phyloP scores from a whole-genome alignment of 1,140 invertebrate genomes.

The Glossosoma conforme region DNA sequence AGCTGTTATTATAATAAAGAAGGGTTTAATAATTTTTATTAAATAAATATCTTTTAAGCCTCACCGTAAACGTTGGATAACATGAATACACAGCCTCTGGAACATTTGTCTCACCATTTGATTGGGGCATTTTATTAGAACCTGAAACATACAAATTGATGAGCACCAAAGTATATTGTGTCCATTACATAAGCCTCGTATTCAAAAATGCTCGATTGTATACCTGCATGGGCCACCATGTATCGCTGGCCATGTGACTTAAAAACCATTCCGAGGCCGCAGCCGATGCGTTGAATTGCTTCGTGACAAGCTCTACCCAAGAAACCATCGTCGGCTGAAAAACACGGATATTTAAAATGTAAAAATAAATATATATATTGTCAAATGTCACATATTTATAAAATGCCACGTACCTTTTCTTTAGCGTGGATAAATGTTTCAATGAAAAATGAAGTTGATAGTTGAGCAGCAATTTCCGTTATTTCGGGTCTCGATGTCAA shows the following conservation, averaged over 20 bases:
- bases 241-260: conserved; percentile 85
- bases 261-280: conserved; percentile 90
- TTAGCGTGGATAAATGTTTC: conserved; percentile 96
- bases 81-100: conserved; percentile 88
- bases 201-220: background rate
- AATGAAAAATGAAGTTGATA: conserved; percentile 91
- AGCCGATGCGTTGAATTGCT: conserved; percentile 89
- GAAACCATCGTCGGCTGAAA: conserved; percentile 88
- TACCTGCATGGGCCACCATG: conserved; percentile 90
- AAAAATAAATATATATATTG: background rate
- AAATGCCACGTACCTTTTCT: conserved; percentile 67
- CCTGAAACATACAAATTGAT: conserved; percentile 42
- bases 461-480: conserved; percentile 77
- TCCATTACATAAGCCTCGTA: too few relatives aligned
- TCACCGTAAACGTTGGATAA: conserved; percentile 80
- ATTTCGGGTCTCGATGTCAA: conserved; percentile 72
- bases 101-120: conserved; percentile 94
- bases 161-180: background rate
- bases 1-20: too few relatives aligned
- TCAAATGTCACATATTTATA: background rate
- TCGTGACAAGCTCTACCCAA: conserved; percentile 91
- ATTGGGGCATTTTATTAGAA: conserved; percentile 92
- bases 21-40: conserved; percentile 10
- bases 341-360: conserved; percentile 2
- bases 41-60: conserved; percentile 22